phyloP scores from a whole-genome alignment of 2,888 invertebrate species.

The Falcaria lacertinaria region DNA sequence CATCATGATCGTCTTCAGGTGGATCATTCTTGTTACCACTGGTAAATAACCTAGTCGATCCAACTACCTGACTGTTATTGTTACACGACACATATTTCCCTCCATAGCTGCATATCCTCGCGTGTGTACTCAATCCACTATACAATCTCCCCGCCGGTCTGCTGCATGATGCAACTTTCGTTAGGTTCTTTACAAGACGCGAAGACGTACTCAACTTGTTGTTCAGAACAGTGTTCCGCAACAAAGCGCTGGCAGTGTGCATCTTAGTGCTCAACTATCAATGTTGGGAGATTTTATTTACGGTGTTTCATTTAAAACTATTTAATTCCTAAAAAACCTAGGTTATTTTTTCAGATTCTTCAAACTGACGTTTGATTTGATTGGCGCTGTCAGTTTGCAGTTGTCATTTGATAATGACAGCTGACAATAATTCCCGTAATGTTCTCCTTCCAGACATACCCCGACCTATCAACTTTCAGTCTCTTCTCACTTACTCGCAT shows the following conservation, averaged over 20 bases:
- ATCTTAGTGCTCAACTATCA: slow-evolving; percentile 32
- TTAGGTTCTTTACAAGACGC: slow-evolving; percentile 50
- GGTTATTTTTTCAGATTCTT: slow-evolving; percentile 72
- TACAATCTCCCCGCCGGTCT: slow-evolving; percentile 44
- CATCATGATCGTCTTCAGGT: slow-evolving; percentile 55
- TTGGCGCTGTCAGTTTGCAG: too few relatives aligned
- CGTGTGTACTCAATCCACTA: slow-evolving; percentile 21
- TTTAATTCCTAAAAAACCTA: slow-evolving; percentile 21
- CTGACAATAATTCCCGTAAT: too few relatives aligned
- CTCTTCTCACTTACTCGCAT: too few relatives aligned
- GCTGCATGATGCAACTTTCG: slow-evolving; percentile 69
- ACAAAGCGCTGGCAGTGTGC: slow-evolving; percentile 60
- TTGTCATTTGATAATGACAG: too few relatives aligned
- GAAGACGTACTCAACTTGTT: slow-evolving; percentile 48
- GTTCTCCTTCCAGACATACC: too few relatives aligned
- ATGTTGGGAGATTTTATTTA: slow-evolving; percentile 14
- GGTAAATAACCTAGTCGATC: slow-evolving; percentile 46
- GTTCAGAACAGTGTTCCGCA: slow-evolving; percentile 53
- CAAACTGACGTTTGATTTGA: slow-evolving; percentile 27
- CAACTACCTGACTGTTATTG: slow-evolving; percentile 18
- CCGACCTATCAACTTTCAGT: too few relatives aligned
- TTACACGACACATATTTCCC: slow-evolving; percentile 18
- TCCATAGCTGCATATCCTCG: slow-evolving; percentile 40
- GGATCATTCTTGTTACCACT: slow-evolving; percentile 58
- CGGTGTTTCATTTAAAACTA: slow-evolving; percentile 40